phyloP scores from a whole-genome alignment of 2,888 invertebrate species.

The Drosophila aldrichi region DNA sequence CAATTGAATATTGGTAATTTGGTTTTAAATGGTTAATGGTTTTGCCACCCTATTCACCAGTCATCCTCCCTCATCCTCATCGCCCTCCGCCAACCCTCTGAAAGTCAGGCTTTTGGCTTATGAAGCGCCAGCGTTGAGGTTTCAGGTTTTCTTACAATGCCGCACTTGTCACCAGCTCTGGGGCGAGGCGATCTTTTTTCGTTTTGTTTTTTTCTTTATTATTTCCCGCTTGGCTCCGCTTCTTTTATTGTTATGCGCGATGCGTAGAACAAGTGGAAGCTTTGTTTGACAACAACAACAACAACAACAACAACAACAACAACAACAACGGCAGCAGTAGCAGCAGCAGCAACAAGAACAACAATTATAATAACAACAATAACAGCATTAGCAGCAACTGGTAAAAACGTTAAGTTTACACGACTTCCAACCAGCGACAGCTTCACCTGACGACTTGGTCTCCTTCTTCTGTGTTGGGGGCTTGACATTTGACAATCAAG shows the following conservation, averaged over 20 bases:
- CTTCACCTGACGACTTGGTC: slow-evolving; percentile 58
- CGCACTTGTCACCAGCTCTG: slow-evolving; percentile 72
- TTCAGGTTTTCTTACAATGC: slow-evolving; percentile 69
- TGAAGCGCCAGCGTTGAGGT: slow-evolving; percentile 15
- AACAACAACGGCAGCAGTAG: slow-evolving; percentile 57
- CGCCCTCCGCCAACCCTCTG: background rate
- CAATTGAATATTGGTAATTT: no score
- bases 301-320: slow-evolving; percentile 64
- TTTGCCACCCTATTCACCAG: background rate
- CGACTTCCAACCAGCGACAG: slow-evolving; percentile 62
- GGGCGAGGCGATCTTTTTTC: slow-evolving; percentile 45
- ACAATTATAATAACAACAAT: slow-evolving; percentile 47
- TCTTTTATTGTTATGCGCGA: slow-evolving; percentile 67
- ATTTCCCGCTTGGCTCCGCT: slow-evolving; percentile 24
- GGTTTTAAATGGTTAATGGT: no score
- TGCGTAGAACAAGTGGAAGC: slow-evolving; percentile 82
- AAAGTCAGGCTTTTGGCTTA: background rate
- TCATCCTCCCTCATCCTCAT: background rate
- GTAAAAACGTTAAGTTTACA: slow-evolving; percentile 78
- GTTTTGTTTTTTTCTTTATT: slow-evolving; percentile 33
- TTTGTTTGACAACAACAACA: slow-evolving; percentile 80
- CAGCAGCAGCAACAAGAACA: slow-evolving; percentile 53
- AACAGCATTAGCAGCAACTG: slow-evolving; percentile 56
- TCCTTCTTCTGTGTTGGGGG: slow-evolving; percentile 56
- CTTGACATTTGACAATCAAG: slow-evolving; percentile 83